phyloP scores from a whole-genome alignment of 92 coral and sea anemone species.

The Palythoa grandiflora region DNA sequence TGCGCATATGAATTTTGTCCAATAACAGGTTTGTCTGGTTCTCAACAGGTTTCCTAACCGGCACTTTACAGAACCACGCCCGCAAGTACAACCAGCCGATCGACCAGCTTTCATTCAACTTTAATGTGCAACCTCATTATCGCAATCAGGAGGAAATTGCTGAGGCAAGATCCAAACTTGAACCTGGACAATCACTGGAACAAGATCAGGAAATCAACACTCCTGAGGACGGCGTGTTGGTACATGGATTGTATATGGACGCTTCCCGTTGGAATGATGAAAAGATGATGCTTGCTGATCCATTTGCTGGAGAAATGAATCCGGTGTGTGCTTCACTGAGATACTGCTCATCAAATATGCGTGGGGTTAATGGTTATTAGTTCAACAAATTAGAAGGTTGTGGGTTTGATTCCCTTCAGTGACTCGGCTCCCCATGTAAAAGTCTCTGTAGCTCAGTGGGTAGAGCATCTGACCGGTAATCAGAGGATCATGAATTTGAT shows the following conservation, averaged over 20 bases:
- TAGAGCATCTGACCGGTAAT: no score
- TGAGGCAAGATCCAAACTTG: slow-evolving; percentile 83
- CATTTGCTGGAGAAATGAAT: slow-evolving; percentile 95
- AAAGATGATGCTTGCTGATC: slow-evolving; percentile 91
- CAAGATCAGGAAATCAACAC: slow-evolving; percentile 87
- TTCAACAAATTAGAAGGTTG: no score
- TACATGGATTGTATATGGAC: slow-evolving; percentile 93
- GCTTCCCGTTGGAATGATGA: slow-evolving; percentile 97
- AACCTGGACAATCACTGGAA: slow-evolving; percentile 78
- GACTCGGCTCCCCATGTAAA: no score
- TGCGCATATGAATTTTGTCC: background rate
- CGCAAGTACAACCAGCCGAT: slow-evolving; percentile 98
- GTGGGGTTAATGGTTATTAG: no score
- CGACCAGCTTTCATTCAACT: slow-evolving; percentile 97
- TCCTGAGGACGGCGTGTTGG: slow-evolving; percentile 93
- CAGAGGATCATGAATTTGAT: no score
- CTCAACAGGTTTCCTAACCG: slow-evolving; percentile 91
- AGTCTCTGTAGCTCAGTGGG: no score
- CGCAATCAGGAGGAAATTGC: slow-evolving; percentile 97
- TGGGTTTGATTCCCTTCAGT: no score
- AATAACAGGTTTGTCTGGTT: background rate
- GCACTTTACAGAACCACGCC: slow-evolving; percentile 98
- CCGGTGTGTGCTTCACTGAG: slow-evolving; percentile 72
- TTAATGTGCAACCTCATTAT: slow-evolving; percentile 82
- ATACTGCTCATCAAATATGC: background rate